Percentiles rank a stretch among this genome's conserved stretches.
These are phyloP conservation scores for Trichonephila clavipes DNA, from an alignment of 1,140 invertebrate species.

Conservation along the genomic window DNA sequence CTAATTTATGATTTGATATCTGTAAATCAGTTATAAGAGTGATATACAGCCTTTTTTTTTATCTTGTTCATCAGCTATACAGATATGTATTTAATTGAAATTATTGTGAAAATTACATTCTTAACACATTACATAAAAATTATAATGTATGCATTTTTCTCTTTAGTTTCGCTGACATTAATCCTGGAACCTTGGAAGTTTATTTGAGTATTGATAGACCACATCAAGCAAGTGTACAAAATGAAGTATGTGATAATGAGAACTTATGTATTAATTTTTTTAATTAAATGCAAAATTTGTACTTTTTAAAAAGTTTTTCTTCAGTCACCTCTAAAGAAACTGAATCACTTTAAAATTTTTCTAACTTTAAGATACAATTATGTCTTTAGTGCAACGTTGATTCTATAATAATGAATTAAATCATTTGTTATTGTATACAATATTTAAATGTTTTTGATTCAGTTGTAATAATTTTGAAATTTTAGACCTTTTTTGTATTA, in stretches of 20 bases:
- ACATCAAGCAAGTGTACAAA: not conserved
- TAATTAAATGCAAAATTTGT: not conserved
- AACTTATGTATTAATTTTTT: not conserved
- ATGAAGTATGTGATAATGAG: not conserved
- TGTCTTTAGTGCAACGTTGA: not conserved
- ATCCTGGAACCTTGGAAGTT: not conserved
- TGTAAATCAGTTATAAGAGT: not conserved
- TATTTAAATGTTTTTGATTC: not conserved
- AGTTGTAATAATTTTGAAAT: too few species aligned
- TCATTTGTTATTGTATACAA: not conserved
- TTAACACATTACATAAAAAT: not conserved
- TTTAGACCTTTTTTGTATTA: too few species aligned
- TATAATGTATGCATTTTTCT: not conserved
- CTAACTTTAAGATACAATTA: not conserved
- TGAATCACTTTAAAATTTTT: not conserved
- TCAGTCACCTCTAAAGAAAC: not conserved
- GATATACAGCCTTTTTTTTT: not conserved
- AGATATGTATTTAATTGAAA: not conserved
- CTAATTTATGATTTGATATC: too few species aligned
- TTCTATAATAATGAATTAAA: not conserved
- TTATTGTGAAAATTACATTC: not conserved
- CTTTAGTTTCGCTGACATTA: not conserved
- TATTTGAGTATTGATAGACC: not conserved
- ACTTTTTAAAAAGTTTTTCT: not conserved
- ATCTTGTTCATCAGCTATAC: not conserved